phyloP scores from a whole-genome alignment of 2,113 vertebrate genomes.

The Sebastes fasciatus region DNA sequence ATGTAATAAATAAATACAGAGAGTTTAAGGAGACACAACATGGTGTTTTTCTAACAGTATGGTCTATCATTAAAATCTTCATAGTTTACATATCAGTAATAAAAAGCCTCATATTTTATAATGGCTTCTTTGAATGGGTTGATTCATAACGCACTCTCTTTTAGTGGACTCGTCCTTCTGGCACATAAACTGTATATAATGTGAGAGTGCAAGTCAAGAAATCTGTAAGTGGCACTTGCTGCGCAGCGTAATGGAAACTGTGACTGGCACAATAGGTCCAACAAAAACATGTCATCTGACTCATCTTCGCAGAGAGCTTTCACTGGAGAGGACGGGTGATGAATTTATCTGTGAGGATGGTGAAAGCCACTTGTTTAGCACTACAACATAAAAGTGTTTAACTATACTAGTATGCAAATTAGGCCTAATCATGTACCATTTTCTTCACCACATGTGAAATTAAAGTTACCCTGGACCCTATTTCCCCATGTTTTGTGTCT shows the following conservation, averaged over 20 bases:
- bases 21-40: neutral
- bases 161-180: neutral
- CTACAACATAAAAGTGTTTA: neutral
- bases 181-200: conserved; percentile 14
- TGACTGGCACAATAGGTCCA: conserved; percentile 42
- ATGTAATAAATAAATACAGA: neutral
- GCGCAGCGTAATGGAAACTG: conserved; percentile 57
- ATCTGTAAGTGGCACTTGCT: conserved; percentile 26
- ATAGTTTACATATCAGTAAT: conserved; percentile 1
- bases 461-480: neutral
- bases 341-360: conserved; percentile 11
- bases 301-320: conserved; percentile 47
- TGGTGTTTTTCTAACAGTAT: neutral
- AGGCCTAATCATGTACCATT: neutral
- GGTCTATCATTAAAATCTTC: neutral
- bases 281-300: conserved; percentile 45
- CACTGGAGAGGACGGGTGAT: conserved; percentile 30
- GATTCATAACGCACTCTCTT: neutral
- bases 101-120: neutral
- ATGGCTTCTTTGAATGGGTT: neutral
- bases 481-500: too few species aligned
- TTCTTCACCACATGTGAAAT: neutral
- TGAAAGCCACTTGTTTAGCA: neutral
- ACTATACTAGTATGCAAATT: conserved; percentile 4
- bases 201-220: conserved; percentile 19